Conservation (phyloP, 2,113 vertebrate genomes). For the Platysternon megacephalum region DNA sequence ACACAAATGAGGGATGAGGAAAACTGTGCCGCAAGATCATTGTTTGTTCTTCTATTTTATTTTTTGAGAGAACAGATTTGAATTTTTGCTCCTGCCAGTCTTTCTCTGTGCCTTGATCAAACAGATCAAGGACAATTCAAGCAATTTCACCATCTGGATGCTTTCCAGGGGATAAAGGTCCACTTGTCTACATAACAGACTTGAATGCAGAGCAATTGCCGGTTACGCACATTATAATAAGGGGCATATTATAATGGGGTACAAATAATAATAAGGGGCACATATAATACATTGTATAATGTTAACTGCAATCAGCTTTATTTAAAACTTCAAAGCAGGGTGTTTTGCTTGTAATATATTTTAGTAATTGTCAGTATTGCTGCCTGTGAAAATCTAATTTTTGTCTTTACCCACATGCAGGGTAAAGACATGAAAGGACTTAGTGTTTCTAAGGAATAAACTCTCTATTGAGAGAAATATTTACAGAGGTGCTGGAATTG, state of each 20-base stretch:
- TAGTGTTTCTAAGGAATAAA: neutral
- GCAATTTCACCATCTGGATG: neutral
- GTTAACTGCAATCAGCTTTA: neutral
- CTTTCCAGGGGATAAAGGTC: neutral
- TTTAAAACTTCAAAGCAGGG: neutral
- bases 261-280: neutral
- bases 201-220: neutral
- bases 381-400: neutral
- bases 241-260: neutral
- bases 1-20: neutral
- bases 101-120: neutral
- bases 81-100: neutral
- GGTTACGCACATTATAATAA: neutral
- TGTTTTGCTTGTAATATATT: neutral
- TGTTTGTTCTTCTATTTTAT: accelerated
- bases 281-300: neutral
- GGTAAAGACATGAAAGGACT: neutral
- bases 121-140: neutral
- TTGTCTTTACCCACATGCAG: neutral
- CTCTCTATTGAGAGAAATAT: neutral
- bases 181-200: neutral
- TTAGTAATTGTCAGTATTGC: conserved; percentile 14
- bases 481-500: neutral
- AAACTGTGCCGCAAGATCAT: accelerated
- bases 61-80: neutral